Percentiles rank a stretch among this genome's conserved stretches.
Evolutionary conservation across 1,140 invertebrate genomes (phyloP).

Genomic region (Parasteatoda tepidariorum): DNA sequence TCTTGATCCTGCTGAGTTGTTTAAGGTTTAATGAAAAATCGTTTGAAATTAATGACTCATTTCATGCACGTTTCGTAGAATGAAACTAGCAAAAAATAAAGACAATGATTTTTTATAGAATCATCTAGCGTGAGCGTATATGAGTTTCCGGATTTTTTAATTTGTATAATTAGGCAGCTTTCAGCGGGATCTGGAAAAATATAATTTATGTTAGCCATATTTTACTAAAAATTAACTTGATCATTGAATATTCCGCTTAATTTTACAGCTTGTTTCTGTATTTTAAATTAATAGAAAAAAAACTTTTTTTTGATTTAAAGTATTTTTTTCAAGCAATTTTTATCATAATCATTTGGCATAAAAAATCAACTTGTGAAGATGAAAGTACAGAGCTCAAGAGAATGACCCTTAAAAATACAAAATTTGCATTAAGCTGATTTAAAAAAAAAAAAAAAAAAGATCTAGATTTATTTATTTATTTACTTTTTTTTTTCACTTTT

Average conservation of each 20-base stretch:
- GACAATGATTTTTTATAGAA: neutral
- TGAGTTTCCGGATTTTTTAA: neutral
- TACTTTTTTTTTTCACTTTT: no score
- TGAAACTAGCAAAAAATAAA: neutral
- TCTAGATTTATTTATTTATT: no score
- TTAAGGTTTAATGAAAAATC: slow-evolving; percentile 12
- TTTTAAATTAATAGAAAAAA: no score
- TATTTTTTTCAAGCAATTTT: no score
- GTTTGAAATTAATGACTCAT: slow-evolving; percentile 26
- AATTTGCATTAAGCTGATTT: no score
- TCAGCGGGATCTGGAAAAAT: neutral
- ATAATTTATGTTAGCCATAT: neutral
- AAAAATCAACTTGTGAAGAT: no score
- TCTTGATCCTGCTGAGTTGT: neutral
- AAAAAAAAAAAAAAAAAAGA: no score
- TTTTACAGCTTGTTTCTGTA: no score
- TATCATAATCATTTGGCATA: no score
- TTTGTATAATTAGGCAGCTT: neutral
- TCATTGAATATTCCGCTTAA: neutral
- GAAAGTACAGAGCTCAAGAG: no score
- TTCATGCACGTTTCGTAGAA: neutral
- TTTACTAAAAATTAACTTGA: neutral
- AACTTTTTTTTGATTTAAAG: no score
- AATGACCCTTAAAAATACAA: no score
- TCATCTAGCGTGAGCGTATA: neutral